Percentiles rank a stretch among this genome's conserved stretches.
phyloP scores from a whole-genome alignment of 2,113 vertebrate species.

The Leucoraja erinaceus region DNA sequence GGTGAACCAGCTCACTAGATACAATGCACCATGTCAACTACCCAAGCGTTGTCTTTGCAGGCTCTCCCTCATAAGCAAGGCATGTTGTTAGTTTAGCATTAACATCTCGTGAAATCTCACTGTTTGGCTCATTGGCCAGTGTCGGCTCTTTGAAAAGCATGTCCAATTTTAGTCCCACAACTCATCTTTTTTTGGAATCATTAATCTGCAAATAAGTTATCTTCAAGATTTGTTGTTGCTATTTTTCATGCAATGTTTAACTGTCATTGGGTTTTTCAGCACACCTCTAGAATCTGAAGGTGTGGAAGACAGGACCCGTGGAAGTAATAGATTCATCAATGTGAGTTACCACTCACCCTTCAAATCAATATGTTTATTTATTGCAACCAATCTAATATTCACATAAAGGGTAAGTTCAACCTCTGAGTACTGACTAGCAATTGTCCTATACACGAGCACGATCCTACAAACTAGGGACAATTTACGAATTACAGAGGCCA shows the following conservation, averaged over 20 bases:
- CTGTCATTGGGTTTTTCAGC: neutral
- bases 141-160: neutral
- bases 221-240: neutral
- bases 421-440: too few species aligned
- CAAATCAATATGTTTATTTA: neutral
- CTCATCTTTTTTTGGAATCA: neutral
- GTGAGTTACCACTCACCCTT: neutral
- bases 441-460: too few species aligned
- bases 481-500: too few species aligned
- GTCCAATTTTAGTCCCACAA: neutral
- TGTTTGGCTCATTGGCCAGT: neutral
- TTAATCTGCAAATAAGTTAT: neutral
- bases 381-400: neutral
- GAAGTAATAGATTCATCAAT: neutral
- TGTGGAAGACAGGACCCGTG: neutral
- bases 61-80: neutral
- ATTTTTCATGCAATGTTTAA: neutral
- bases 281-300: neutral
- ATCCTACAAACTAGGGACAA: too few species aligned
- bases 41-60: neutral
- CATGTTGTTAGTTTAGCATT: neutral
- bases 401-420: too few species aligned
- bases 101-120: too few species aligned
- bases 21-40: neutral
- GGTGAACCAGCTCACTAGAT: too few species aligned